Evolutionary conservation across 1,140 invertebrate genomes (phyloP).

Genomic region (Lepidotrigona ventralis): DNA sequence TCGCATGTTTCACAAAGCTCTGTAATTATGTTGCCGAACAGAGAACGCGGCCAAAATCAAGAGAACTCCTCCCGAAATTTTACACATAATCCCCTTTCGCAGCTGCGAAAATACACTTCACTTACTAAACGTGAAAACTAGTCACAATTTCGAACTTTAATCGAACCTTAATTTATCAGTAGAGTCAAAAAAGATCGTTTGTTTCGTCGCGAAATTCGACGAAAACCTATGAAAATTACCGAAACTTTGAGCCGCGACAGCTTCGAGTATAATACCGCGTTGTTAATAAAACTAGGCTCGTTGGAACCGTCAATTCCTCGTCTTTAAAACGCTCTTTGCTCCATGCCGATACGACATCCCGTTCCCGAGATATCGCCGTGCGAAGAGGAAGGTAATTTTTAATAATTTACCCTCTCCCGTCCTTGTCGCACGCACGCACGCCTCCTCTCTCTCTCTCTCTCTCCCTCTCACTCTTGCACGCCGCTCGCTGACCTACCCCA

Average conservation of each 20-base stretch:
- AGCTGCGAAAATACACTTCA: no score
- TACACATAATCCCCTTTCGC: no score
- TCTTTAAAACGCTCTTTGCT: background rate
- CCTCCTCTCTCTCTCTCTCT: background rate
- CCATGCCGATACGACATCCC: background rate
- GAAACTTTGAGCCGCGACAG: background rate
- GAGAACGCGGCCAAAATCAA: no score
- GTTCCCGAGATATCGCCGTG: constrained; percentile 16
- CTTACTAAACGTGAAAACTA: no score
- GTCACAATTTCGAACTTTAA: no score
- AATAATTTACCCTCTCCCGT: background rate
- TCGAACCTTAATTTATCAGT: background rate
- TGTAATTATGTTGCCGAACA: no score
- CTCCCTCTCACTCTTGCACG: background rate
- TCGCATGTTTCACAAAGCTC: no score
- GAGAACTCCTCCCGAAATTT: no score
- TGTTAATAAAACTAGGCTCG: fast-evolving
- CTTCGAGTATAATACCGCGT: background rate
- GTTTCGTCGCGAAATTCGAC: no score
- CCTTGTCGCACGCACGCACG: background rate
- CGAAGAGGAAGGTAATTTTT: background rate
- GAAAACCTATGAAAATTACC: background rate
- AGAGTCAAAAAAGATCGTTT: no score
- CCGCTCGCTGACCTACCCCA: background rate
- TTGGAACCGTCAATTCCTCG: background rate